A percentile compares a stretch with the other conserved stretches of the same genome.
These are phyloP conservation scores for Ophion costatus DNA, from an alignment of 2,888 invertebrate species.

Conservation along the genomic window DNA sequence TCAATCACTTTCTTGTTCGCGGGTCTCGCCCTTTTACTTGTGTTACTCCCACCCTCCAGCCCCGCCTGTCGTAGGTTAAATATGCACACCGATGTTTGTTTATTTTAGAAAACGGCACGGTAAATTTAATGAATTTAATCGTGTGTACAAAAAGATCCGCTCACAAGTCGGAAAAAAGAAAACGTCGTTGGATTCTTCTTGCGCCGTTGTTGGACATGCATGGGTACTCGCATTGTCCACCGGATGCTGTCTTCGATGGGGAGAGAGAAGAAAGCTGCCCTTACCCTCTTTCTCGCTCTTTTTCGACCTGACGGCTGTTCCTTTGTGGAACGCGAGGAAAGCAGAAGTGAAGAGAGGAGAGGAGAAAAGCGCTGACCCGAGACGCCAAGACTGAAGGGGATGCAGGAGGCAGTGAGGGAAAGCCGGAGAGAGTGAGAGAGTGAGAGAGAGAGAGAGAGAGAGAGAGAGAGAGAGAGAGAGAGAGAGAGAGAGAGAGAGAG, in stretches of 20 bases:
- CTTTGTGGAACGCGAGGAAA: conserved; percentile 33
- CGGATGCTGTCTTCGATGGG: conserved; percentile 32
- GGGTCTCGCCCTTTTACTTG: not conserved
- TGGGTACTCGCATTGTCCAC: conserved; percentile 43
- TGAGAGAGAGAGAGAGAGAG: conserved; percentile 13
- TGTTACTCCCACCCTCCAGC: too few species aligned
- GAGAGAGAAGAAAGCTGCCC: conserved; percentile 14
- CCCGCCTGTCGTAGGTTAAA: too few species aligned
- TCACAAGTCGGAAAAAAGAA: not conserved
- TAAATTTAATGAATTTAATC: not conserved
- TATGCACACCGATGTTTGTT: conserved; percentile 7
- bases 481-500: conserved; percentile 9
- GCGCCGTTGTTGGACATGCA: conserved; percentile 2
- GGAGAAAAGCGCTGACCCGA: conserved; percentile 50
- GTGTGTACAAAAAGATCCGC: not conserved
- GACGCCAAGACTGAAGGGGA: conserved; percentile 19
- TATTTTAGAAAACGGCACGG: not conserved
- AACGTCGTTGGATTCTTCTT: not conserved
- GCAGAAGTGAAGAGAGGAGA: conserved; percentile 23
- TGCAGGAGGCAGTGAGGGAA: not conserved
- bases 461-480: conserved; percentile 9
- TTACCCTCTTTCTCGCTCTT: not conserved
- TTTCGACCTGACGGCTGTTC: conserved; percentile 34
- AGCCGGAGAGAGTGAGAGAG: not conserved
- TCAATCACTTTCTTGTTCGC: conserved; percentile 1